These are phyloP conservation scores for Channa striata DNA, from an alignment of 2,797 vertebrate genomes.

Conservation along the genomic window DNA sequence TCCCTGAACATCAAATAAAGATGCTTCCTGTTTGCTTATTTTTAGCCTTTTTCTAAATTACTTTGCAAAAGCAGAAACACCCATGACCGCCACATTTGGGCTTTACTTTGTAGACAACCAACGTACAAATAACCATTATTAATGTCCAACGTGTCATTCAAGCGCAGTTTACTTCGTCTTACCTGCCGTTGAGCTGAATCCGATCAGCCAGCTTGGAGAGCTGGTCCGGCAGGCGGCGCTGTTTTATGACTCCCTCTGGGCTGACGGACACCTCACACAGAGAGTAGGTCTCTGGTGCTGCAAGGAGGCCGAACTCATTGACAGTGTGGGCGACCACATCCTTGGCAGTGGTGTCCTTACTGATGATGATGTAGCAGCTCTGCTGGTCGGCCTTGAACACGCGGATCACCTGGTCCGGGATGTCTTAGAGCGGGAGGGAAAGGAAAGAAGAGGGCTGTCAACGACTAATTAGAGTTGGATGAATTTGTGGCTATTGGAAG, in stretches of 20 bases:
- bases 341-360: conserved; percentile 96
- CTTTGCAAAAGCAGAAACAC: neutral
- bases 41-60: neutral
- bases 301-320: conserved; percentile 90
- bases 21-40: conserved; percentile 4
- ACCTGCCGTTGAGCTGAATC: conserved; percentile 97
- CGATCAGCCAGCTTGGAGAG: conserved; percentile 96
- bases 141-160: neutral
- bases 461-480: neutral
- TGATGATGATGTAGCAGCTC: conserved; percentile 98
- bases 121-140: too few relatives aligned
- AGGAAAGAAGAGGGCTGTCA: conserved; percentile 1
- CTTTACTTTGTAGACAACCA: too few relatives aligned
- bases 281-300: conserved; percentile 90
- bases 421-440: conserved; percentile 81
- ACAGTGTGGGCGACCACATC: conserved; percentile 93
- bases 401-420: conserved; percentile 96
- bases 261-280: conserved; percentile 96
- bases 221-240: conserved; percentile 93
- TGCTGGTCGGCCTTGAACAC: conserved; percentile 98
- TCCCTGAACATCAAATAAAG: neutral
- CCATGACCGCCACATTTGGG: neutral
- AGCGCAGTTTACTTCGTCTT: conserved; percentile 9
- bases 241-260: conserved; percentile 95
- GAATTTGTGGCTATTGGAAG: neutral